Percentiles rank a stretch among this genome's conserved stretches.
Evolutionary conservation across 1,140 invertebrate species (phyloP).

Genomic region (Drosophila seguyi): DNA sequence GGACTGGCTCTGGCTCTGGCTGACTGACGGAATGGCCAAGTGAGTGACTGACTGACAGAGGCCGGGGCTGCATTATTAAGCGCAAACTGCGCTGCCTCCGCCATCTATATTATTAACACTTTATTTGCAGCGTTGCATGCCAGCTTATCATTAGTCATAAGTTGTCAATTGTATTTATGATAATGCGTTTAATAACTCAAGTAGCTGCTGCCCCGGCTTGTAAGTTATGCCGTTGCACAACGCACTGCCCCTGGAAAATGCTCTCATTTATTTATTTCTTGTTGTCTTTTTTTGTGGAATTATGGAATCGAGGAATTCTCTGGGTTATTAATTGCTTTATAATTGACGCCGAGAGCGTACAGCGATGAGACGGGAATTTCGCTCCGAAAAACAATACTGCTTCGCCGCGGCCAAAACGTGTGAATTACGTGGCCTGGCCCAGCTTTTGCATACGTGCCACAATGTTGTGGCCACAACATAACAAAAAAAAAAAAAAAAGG

Average conservation of each 20-base stretch:
- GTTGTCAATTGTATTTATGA: conserved; percentile 84
- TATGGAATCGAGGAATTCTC: conserved; percentile 40
- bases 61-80: conserved; percentile 78
- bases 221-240: conserved; percentile 58
- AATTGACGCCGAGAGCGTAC: conserved; percentile 36
- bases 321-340: conserved; percentile 54
- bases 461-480: conserved; percentile 66
- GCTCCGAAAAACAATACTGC: conserved; percentile 38
- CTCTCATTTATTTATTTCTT: conserved; percentile 21
- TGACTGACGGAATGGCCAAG: conserved; percentile 29
- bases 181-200: conserved; percentile 84
- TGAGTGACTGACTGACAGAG: conserved; percentile 54
- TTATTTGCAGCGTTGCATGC: conserved; percentile 80
- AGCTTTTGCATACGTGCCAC: conserved; percentile 79
- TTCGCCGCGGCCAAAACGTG: conserved; percentile 67
- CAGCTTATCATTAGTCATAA: conserved; percentile 83
- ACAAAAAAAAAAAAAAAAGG: conserved; percentile 24
- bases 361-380: conserved; percentile 38
- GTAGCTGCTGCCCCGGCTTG: conserved; percentile 52
- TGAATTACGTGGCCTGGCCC: conserved; percentile 75
- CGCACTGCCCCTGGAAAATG: conserved; percentile 38
- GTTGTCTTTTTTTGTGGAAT: conserved; percentile 11
- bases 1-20: conserved; percentile 36
- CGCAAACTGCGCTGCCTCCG: conserved; percentile 76
- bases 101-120: conserved; percentile 84